Base-by-base conservation (phyloP, 1,140 invertebrate species). In the Nilaparvata lugens region DNA sequence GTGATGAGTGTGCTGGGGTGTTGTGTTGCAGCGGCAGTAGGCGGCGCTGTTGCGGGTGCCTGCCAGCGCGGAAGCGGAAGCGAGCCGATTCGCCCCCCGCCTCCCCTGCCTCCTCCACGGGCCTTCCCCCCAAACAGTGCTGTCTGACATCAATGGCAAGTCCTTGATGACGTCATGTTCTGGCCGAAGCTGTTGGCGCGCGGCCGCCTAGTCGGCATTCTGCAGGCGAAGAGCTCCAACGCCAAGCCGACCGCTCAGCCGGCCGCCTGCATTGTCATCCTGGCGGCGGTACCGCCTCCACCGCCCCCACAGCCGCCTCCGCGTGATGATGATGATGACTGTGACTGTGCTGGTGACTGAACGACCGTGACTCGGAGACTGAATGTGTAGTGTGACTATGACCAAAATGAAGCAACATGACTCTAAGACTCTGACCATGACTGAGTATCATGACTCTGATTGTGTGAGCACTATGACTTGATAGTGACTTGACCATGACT, bases 71-170 rank as follows among this genome's bases (percentile, higher is more conserved):
- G 75, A 79, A 73, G 70, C 76, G 62, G 59, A 62, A 75, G 72
- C 76, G 31, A 76, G 71, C 75, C 76, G 71, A 73, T 73, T 71
- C 74, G 78, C 70, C 78, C 78, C 73, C 81, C 81, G 70, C 82
- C 82, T 68, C 82, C 82, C 71, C 79, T 84, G 75, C 82, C 82
- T 65, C 82, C 80, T 71, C 81, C 81, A 73, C 79, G 81, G 72
- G 83, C 7, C 31, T 35, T 6, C 31, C 31, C 83, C 78, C 82
- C 81, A 68, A 77, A 78, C 73, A 78, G 77, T 75, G 82, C 80
- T 76, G 82, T 83, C 76, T 84, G 82, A 84, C 82, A n/a, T n/a
- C n/a, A 82, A 78, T 81, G 80, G 81, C 79, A 78, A 78, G 75
- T 71, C 74, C 77, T 78, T 73, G 78, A 78, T 73, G 76, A 76